Base-by-base conservation (phyloP, 2,797 vertebrate species). In the Acrossocheilus wenchowensis region DNA sequence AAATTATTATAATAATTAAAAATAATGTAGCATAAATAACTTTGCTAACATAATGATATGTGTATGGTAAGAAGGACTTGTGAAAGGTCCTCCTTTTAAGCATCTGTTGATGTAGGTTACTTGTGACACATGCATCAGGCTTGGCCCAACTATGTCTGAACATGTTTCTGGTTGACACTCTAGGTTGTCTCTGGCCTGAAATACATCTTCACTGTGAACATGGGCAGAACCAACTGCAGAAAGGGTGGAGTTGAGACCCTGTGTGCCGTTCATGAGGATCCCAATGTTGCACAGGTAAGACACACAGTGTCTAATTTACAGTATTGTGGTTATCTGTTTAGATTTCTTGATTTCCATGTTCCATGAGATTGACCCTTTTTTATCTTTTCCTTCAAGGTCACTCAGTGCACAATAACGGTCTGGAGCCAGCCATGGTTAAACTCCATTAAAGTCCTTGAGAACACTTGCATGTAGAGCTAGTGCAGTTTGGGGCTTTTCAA, bases 171-270 rank as follows among this genome's bases (percentile, higher is more conserved):
- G 9, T 75, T 68, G 30, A 87, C 9, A 1, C 34, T 62, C 1
- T 54, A 96, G 96, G 26, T 94, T 23, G 94, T 96, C 23, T 0
- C 90, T 85, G 96, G 96, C n/a, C 0, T 74, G 0, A 94, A 93
- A 17, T 96, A 95, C 73, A 0, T 50, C 36, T 89, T 96, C 19
- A 94, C 84, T 0, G 93, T 93, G 50, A 86, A 73, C 1, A 84
- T 96, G 94, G 91, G 0, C 0, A 93, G 11, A 80, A 94, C 93
- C 6, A 0, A 26, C 10, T 96, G 95, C 93, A 93, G 77, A 54
- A 96, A 94, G 72, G 3, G 1, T 14, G 11, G 2, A 0, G 2
- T 2, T 0, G 39, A 85, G 9, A 19, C 88, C 5, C 1, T 17
- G 6, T 96, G 95, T 5, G 1, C 0, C 0, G 0, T 89, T 81